Evolutionary conservation across 2,797 vertebrate genomes (phyloP), one percentile per base, ranked within the genome.

Genomic region (Diplodus puntazzo): DNA sequence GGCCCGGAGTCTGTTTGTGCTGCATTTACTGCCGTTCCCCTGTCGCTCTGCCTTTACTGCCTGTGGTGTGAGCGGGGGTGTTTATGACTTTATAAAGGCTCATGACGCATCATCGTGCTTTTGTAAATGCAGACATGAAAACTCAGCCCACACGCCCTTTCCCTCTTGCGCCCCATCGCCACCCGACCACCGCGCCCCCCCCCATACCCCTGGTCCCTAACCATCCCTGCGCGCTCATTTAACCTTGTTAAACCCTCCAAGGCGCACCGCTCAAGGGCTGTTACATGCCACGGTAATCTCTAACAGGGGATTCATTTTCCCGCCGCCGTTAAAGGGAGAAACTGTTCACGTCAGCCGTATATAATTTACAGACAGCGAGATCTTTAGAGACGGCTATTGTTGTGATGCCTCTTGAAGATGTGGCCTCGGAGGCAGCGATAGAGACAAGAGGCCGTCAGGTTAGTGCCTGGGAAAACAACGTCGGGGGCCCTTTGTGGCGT

Each of bases 201-300:
- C 67, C 6, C 42, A 14, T 25, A 54, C 59, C 55, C 27, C 48
- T 23, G 14, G 86, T 75, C 69, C 72, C 80, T 64, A 65, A 75
- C 83, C 71, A 74, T 85, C 87, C 86, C 89, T 81, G 75, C 79
- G 77, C 88, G 90, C 83, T 90, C 84, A 86, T 93, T 94, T 92
- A 93, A 94, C 92, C 88, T 93, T 90, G 92, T 94, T 94, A 95
- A 95, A 94, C 79, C 82, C 75, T 90, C 84, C 87, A 90, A 94
- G 92, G 71, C 27, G 43, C 58, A 50, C 82, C 77, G 57, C 92
- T 89, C 69, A 71, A 83, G 88, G 85, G 86, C 88, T 83, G 92
- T 94, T 93, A 92, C 92, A 93, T 86, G 92, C 89, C 86, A 90
- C 91, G 82, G 88, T 90, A 87, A 92, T 92, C 84, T 81, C 87